phyloP scores from a whole-genome alignment of 2,113 vertebrate species.

The Sylvia atricapilla region DNA sequence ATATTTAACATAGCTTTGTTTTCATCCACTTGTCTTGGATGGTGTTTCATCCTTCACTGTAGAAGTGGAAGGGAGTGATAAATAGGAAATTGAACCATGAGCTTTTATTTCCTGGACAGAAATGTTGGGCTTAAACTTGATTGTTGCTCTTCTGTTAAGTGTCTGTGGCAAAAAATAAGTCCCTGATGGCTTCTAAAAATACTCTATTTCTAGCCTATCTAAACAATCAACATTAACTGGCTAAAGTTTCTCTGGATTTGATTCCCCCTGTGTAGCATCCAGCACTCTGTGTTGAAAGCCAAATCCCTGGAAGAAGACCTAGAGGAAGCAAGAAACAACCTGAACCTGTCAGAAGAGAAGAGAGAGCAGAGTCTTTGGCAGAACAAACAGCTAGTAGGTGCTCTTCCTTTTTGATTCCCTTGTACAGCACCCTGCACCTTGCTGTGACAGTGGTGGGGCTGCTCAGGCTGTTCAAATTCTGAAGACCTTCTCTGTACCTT shows the following conservation, averaged over 20 bases:
- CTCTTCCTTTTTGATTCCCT: neutral
- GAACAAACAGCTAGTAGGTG: constrained; percentile 82
- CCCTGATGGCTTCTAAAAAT: neutral
- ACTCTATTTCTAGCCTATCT: neutral
- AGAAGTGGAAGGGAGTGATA: neutral
- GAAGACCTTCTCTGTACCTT: neutral
- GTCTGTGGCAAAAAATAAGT: neutral
- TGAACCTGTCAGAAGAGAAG: constrained; percentile 79
- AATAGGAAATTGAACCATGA: neutral
- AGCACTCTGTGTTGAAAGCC: constrained; percentile 79
- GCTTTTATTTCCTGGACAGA: neutral
- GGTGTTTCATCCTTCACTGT: neutral
- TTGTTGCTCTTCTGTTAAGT: neutral
- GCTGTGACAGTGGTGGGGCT: neutral
- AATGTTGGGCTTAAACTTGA: neutral
- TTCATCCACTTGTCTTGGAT: neutral
- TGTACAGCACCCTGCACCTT: neutral
- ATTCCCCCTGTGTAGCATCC: constrained; percentile 70
- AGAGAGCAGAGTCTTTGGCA: constrained; percentile 69
- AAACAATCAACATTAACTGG: neutral
- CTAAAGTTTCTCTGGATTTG: neutral
- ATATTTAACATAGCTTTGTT: neutral
- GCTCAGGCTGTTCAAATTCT: neutral
- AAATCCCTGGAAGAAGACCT: constrained; percentile 87
- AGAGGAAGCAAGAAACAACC: constrained; percentile 84